A percentile compares a stretch with the other conserved stretches of the same genome.
Conservation (phyloP, 2,113 vertebrate genomes). For the Aix galericulata region DNA sequence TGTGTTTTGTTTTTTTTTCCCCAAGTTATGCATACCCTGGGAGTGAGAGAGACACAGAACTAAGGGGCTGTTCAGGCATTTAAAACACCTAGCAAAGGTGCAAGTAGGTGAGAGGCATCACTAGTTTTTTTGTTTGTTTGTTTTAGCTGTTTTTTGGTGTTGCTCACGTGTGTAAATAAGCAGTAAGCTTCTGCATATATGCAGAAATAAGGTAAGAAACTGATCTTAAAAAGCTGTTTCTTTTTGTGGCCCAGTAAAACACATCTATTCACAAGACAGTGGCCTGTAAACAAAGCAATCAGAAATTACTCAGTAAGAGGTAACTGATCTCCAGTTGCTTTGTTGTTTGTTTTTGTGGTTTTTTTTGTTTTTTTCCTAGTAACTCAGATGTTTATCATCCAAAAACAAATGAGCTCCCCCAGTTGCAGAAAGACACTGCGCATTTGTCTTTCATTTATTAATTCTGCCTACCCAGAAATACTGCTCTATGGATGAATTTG, state of each 20-base stretch:
- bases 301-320: not conserved
- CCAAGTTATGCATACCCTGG: rapidly evolving
- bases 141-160: not conserved
- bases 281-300: not conserved
- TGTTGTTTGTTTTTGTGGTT: not conserved
- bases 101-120: too few relatives aligned
- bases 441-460: not conserved
- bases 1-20: too few relatives aligned
- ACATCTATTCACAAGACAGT: not conserved
- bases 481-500: not conserved
- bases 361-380: not conserved
- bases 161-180: too few relatives aligned
- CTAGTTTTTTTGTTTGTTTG: too few relatives aligned
- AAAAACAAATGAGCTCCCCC: rapidly evolving
- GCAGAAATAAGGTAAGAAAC: not conserved
- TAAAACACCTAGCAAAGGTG: not conserved
- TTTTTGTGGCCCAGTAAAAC: not conserved
- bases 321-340: not conserved
- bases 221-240: not conserved
- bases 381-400: not conserved
- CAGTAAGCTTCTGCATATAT: not conserved
- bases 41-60: too few relatives aligned
- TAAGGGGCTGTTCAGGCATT: not conserved
- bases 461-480: too few relatives aligned
- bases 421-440: not conserved